Conservation (phyloP, 1,140 invertebrate species). For the Monomorium pharaonis region DNA sequence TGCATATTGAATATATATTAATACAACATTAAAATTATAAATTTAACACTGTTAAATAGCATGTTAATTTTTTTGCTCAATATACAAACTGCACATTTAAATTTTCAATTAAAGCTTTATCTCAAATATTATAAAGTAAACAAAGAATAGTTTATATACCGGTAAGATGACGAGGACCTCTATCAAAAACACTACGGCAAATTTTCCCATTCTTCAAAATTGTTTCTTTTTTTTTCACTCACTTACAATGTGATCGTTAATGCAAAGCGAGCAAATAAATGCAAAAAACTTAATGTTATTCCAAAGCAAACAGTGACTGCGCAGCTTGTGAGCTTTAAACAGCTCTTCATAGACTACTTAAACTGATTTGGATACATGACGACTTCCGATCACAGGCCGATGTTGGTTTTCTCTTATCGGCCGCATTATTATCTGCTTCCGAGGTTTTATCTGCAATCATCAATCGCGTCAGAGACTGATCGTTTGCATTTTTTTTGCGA, state of each 20-base stretch:
- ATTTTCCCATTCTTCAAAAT: not conserved
- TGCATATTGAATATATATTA: not conserved
- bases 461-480: slow-evolving; percentile 10
- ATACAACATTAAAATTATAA: not conserved
- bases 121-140: not conserved
- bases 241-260: not conserved
- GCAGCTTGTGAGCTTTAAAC: not conserved
- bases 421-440: slow-evolving; percentile 52
- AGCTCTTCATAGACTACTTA: slow-evolving; percentile 6
- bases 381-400: slow-evolving; percentile 1
- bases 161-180: not conserved
- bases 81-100: not conserved
- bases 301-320: not conserved
- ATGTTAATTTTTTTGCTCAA: not conserved
- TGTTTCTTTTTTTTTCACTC: not conserved
- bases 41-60: not conserved
- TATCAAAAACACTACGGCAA: not conserved
- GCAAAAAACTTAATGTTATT: not conserved
- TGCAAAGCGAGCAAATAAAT: not conserved
- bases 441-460: slow-evolving; percentile 42
- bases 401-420: slow-evolving; percentile 34
- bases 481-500: slow-evolving; percentile 14
- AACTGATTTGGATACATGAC: slow-evolving; percentile 29
- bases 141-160: not conserved
- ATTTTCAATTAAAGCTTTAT: not conserved